Percentiles rank a stretch among this genome's conserved stretches.
Evolutionary conservation across 2,888 invertebrate species (phyloP).

Genomic region (Anticlea derivata): DNA sequence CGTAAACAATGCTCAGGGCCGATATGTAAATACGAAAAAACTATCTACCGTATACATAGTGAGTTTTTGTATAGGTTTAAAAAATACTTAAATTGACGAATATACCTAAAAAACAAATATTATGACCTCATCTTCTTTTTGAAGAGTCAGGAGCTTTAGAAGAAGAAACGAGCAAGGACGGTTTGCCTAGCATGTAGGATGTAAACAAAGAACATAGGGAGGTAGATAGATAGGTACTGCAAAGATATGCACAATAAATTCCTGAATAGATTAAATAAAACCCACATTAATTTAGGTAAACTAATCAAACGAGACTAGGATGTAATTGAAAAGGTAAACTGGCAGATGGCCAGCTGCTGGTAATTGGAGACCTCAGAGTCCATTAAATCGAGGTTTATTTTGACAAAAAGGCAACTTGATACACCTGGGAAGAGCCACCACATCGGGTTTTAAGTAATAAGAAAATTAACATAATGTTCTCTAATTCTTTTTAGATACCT

Average conservation of each 20-base stretch:
- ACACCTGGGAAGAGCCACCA: slow-evolving; percentile 28
- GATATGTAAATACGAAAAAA: slow-evolving; percentile 1
- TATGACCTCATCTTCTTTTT: too few species aligned
- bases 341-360: slow-evolving; percentile 25
- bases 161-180: too few species aligned
- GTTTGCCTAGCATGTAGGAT: too few species aligned
- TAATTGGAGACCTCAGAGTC: slow-evolving; percentile 29
- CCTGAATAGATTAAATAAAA: slow-evolving; percentile 13
- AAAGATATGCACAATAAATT: background rate
- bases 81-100: too few species aligned
- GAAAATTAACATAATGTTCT: slow-evolving; percentile 8
- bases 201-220: too few species aligned
- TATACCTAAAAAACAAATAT: too few species aligned
- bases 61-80: too few species aligned
- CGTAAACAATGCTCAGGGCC: slow-evolving; percentile 37
- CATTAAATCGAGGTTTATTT: slow-evolving; percentile 28
- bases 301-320: slow-evolving; percentile 25
- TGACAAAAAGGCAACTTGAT: slow-evolving; percentile 26
- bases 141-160: too few species aligned
- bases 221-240: too few species aligned
- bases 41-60: background rate
- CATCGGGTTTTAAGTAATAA: slow-evolving; percentile 2
- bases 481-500: background rate
- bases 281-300: slow-evolving; percentile 20
- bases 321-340: slow-evolving; percentile 25